Evolutionary conservation across 1,140 invertebrate species (phyloP).

Genomic region (Eufriesea mexicana): DNA sequence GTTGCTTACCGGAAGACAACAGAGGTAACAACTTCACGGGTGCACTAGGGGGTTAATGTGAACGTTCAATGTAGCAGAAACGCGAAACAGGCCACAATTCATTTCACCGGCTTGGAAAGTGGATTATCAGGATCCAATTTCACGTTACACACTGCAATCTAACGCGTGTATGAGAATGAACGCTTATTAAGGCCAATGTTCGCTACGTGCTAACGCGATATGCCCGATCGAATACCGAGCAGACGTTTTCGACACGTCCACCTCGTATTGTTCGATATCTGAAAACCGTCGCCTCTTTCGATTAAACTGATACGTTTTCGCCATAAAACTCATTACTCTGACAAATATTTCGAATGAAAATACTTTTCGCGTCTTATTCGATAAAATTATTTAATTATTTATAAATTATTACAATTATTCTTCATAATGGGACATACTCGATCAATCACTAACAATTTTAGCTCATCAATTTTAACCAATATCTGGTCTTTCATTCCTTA

Average conservation of each 20-base stretch:
- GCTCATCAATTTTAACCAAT: no score
- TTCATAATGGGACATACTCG: no score
- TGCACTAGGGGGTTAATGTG: not conserved
- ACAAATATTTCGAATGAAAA: no score
- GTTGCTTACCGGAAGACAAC: not conserved
- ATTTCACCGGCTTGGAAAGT: conserved; percentile 33
- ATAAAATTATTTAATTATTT: no score
- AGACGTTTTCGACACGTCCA: conserved; percentile 6
- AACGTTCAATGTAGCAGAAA: conserved; percentile 13
- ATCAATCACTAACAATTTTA: no score
- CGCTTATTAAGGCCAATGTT: conserved; percentile 36
- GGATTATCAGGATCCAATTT: conserved; percentile 48
- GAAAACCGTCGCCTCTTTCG: no score
- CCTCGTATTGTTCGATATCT: no score
- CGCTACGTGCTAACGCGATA: conserved; percentile 8
- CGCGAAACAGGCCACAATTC: conserved; percentile 26
- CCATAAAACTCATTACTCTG: no score
- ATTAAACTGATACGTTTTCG: no score
- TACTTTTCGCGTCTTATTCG: no score
- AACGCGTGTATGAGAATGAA: conserved; percentile 27
- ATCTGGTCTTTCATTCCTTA: no score
- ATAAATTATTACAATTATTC: no score
- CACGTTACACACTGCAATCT: conserved; percentile 37
- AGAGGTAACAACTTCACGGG: not conserved
- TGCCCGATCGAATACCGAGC: not conserved